Evolutionary conservation across 1,140 invertebrate species (phyloP), one percentile per base, ranked within the genome.

Genomic region (Chrysopa pallens): DNA sequence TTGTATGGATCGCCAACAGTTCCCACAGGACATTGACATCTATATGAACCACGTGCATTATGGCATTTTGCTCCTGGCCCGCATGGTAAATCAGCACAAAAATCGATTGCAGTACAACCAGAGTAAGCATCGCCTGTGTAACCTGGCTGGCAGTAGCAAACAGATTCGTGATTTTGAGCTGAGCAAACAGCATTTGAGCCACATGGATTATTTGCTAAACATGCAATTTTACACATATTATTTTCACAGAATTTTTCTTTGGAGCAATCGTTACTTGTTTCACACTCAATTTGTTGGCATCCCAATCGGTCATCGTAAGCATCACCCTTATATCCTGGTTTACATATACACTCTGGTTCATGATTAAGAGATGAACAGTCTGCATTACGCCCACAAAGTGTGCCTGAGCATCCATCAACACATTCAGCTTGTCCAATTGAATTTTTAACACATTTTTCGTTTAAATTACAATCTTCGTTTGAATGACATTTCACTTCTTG

Each of bases 111-210:
- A 36, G 67, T 58, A 53, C 87, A 92, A 11, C 74, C 76, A 29
- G 55, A 62, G 8, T 70, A 55, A 2, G 84, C 72, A 63, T 87
- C 73, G 8, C 85, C 85, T 8, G 82, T 85, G 52, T 77, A 89
- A 1, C 86, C 86, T 11, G 85, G 83, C 57, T 85, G 83, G 58
- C 86, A 91, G 50, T 80, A 76, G 52, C 86, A 91, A 1, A 73
- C 55, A 53, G 67, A 52, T 46, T 67, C 64, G 52, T 88, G 84
- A 50, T 76, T 74, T 57, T 86, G 77, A 1, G 82, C 78, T 13
- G 83, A 78, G 57, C 85, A 90, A 13, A 90, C 62, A 0, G 86
- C 78, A 61, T 90, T 88, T 13, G 74, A 69, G 8, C 84, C 84
- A 50, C 86, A 91, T 12, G 80, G 74, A 64, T 88, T 84, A 12